Evolutionary conservation across 1,140 invertebrate species (phyloP).

Genomic region (Tetramorium parvispinum): DNA sequence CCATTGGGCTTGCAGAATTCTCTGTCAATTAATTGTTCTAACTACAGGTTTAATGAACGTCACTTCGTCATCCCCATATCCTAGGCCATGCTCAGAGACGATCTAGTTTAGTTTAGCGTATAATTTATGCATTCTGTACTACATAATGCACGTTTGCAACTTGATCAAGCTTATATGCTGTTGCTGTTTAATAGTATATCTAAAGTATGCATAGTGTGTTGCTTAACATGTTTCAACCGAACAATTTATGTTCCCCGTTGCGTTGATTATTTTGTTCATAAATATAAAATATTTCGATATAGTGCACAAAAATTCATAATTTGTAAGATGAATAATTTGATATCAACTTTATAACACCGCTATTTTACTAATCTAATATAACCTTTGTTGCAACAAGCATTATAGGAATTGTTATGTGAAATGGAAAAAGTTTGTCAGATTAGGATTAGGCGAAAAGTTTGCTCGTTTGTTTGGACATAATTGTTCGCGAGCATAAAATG

Average conservation of each 20-base stretch:
- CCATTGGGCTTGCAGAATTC: not conserved
- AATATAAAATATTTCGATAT: not conserved
- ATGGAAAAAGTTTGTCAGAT: not conserved
- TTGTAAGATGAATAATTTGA: not conserved
- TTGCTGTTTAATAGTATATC: conserved; percentile 5
- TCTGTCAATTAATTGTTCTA: conserved; percentile 65
- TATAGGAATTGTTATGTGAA: not conserved
- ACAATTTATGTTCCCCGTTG: conserved; percentile 18
- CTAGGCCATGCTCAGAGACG: conserved; percentile 22
- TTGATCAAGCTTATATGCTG: conserved; percentile 56
- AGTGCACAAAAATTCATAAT: not conserved
- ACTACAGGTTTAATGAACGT: conserved; percentile 67
- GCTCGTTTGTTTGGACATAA: not conserved
- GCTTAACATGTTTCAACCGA: not conserved
- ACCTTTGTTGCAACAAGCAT: not conserved
- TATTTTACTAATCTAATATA: not conserved
- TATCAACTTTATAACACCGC: not conserved
- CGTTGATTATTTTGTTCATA: not conserved
- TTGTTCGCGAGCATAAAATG: conserved; percentile 3
- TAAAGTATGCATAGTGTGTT: not conserved
- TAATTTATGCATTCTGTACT: conserved; percentile 61
- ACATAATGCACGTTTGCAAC: conserved; percentile 58
- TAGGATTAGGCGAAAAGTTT: conserved; percentile 28
- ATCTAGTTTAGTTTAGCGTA: conserved; percentile 56
- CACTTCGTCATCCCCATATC: conserved; percentile 62